Evolutionary conservation across 1,140 invertebrate species (phyloP).

Genomic region (Arctopsyche grandis): DNA sequence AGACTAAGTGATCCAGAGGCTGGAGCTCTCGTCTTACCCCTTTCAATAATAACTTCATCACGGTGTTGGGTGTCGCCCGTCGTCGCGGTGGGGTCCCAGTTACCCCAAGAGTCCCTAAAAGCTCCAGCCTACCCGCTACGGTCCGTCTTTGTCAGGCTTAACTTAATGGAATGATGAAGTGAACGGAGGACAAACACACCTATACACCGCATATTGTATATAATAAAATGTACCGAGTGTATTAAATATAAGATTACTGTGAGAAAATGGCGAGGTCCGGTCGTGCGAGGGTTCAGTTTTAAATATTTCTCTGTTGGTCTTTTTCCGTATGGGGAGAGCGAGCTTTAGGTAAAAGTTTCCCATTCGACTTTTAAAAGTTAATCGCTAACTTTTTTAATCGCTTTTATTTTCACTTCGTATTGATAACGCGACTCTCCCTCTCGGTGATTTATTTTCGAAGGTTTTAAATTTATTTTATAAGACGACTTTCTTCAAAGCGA

Average conservation of each 20-base stretch:
- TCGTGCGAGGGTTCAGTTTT: background rate
- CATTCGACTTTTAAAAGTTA: background rate
- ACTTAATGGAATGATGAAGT: slow-evolving; percentile 48
- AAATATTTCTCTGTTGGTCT: background rate
- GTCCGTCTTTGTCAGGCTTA: slow-evolving; percentile 49
- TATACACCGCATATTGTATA: background rate
- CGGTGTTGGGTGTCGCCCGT: slow-evolving; percentile 50
- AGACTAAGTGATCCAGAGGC: slow-evolving; percentile 45
- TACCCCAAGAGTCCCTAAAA: slow-evolving; percentile 34
- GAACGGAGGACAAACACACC: slow-evolving; percentile 33
- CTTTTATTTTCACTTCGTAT: slow-evolving; percentile 25
- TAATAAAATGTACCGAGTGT: background rate
- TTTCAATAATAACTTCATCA: slow-evolving; percentile 55
- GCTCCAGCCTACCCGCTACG: slow-evolving; percentile 28
- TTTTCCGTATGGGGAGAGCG: background rate
- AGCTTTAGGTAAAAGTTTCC: background rate
- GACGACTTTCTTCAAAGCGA: slow-evolving; percentile 13
- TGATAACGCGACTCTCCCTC: slow-evolving; percentile 18
- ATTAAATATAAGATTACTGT: background rate
- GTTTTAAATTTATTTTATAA: slow-evolving; percentile 20
- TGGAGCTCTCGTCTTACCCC: slow-evolving; percentile 49
- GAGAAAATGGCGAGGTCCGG: too few relatives aligned
- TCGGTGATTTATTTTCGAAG: slow-evolving; percentile 27
- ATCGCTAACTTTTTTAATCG: slow-evolving; percentile 35
- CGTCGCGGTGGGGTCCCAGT: background rate